Percentiles rank a stretch among this genome's conserved stretches.
phyloP scores from a whole-genome alignment of 2,113 vertebrate genomes.

The Narcine bancroftii region DNA sequence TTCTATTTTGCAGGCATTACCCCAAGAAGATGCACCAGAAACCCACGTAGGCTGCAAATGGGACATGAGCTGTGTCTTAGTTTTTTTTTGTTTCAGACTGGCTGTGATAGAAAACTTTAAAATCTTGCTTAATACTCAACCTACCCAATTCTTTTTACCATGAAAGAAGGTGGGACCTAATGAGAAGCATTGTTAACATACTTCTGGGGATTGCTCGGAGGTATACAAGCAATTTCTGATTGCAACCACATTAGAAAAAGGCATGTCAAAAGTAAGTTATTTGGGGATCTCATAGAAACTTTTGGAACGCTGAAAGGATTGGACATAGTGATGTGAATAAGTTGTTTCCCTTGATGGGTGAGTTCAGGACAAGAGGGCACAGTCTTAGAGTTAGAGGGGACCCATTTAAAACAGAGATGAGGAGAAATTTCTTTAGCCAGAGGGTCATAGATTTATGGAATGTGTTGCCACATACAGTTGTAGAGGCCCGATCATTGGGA shows the following conservation, averaged over 20 bases:
- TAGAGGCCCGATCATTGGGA: too few relatives aligned
- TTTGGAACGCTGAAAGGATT: too few relatives aligned
- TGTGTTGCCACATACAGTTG: too few relatives aligned
- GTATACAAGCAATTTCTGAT: not conserved
- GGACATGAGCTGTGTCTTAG: not conserved
- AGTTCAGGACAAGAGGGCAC: too few relatives aligned
- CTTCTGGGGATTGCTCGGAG: not conserved
- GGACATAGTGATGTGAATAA: too few relatives aligned
- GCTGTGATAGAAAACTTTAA: not conserved
- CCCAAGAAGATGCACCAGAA: not conserved
- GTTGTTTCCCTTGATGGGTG: too few relatives aligned
- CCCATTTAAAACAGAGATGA: too few relatives aligned
- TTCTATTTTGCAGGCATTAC: not conserved
- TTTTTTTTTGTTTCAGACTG: not conserved
- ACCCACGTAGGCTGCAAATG: not conserved
- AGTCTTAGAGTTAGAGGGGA: too few relatives aligned
- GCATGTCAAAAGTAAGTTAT: not conserved
- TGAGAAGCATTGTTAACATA: slow-evolving; percentile 10
- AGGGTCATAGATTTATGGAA: too few relatives aligned
- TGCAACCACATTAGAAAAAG: not conserved
- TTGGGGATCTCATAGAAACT: too few relatives aligned
- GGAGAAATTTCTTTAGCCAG: too few relatives aligned
- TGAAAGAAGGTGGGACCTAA: slow-evolving; percentile 6
- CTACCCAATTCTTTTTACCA: not conserved
- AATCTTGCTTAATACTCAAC: not conserved